These are phyloP conservation scores for Pseudobourletiella spinata DNA, from an alignment of 1,140 invertebrate genomes.

Conservation along the genomic window DNA sequence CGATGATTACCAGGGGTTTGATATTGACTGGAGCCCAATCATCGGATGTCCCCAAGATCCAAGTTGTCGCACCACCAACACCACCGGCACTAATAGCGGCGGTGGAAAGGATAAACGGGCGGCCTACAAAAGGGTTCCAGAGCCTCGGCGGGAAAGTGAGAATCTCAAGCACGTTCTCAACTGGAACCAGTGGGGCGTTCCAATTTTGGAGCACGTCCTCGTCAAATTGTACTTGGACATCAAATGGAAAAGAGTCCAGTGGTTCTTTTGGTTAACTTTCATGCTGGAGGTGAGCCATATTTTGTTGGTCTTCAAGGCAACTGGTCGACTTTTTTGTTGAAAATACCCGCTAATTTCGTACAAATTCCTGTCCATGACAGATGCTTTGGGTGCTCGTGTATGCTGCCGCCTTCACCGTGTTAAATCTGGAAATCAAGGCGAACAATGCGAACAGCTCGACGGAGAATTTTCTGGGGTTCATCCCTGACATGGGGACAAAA, in stretches of 20 bases:
- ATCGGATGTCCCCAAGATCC: too few relatives aligned
- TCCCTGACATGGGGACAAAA: background rate
- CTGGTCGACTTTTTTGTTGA: too few relatives aligned
- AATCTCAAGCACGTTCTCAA: background rate
- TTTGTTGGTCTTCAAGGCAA: too few relatives aligned
- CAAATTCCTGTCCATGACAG: too few relatives aligned
- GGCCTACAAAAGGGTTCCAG: background rate
- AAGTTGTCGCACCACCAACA: too few relatives aligned
- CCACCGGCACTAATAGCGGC: too few relatives aligned
- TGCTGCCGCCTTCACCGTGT: background rate
- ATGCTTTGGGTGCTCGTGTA: background rate
- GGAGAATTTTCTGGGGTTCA: background rate
- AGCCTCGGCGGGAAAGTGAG: background rate
- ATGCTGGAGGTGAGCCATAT: background rate
- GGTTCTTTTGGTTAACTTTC: background rate
- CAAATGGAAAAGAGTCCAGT: background rate
- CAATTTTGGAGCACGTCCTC: background rate
- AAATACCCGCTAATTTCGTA: too few relatives aligned
- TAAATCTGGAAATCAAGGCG: background rate
- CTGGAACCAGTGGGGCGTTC: background rate
- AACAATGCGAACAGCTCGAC: background rate
- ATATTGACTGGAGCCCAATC: background rate
- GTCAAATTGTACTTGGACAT: background rate
- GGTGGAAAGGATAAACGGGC: too few relatives aligned
- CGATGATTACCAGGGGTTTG: background rate